A percentile compares a stretch with the other conserved stretches of the same genome.
These are phyloP conservation scores for Thalpophila matura DNA, from an alignment of 2,888 invertebrate genomes.

Conservation along the genomic window DNA sequence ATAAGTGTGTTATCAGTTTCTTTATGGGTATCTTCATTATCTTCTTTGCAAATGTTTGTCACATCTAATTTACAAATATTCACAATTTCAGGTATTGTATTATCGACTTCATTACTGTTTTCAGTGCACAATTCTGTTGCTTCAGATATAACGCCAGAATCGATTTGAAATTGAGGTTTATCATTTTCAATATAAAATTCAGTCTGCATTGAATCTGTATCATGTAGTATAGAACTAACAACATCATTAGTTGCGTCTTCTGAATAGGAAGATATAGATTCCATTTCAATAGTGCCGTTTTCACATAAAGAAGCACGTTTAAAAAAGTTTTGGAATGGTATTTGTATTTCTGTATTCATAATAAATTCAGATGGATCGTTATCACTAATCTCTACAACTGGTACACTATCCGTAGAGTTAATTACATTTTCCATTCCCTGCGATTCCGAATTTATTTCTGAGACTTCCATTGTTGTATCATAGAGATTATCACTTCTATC, in stretches of 20 bases:
- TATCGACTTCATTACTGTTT: neutral
- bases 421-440: neutral
- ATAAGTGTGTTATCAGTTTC: neutral
- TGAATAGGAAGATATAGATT: slow-evolving; percentile 13
- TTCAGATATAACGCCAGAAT: neutral
- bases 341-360: neutral
- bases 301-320: neutral
- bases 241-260: slow-evolving; percentile 14
- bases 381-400: neutral
- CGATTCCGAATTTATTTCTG: neutral
- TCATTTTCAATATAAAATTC: slow-evolving; percentile 46
- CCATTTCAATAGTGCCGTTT: slow-evolving; percentile 18
- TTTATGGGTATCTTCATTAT: neutral
- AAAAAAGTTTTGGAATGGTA: neutral
- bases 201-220: slow-evolving; percentile 27
- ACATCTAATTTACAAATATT: neutral
- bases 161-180: slow-evolving; percentile 13
- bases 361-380: neutral
- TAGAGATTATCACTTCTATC: neutral
- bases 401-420: neutral
- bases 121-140: neutral
- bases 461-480: neutral
- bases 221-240: slow-evolving; percentile 26
- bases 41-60: neutral
- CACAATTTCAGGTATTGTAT: slow-evolving; percentile 10